phyloP scores from a whole-genome alignment of 2,797 vertebrate genomes.

The Protonibea diacanthus region DNA sequence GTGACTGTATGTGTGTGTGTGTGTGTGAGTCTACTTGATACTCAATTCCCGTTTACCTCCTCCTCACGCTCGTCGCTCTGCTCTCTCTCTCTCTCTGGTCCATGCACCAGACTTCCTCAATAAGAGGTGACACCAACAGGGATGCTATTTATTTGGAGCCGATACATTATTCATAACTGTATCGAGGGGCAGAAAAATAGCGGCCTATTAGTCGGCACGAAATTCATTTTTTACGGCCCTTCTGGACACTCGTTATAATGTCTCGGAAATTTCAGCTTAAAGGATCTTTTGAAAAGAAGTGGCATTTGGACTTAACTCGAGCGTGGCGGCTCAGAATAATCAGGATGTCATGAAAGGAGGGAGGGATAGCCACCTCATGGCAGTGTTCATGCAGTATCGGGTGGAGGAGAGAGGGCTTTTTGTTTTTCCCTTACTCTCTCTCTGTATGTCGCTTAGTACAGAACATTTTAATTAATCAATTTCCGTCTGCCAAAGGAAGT shows the following conservation, averaged over 20 bases:
- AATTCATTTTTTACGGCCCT: conserved; percentile 48
- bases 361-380: conserved; percentile 36
- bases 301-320: conserved; percentile 46
- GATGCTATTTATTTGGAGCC: conserved; percentile 67
- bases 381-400: conserved; percentile 11
- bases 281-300: conserved; percentile 49
- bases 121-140: conserved; percentile 69
- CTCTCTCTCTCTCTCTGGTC: conserved; percentile 42
- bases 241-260: conserved; percentile 67
- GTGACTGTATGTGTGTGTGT: conserved; percentile 26
- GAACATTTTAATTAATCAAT: conserved; percentile 21
- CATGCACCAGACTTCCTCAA: conserved; percentile 57
- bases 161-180: conserved; percentile 77
- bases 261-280: conserved; percentile 51
- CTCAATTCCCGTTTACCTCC: conserved; percentile 42
- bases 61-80: conserved; percentile 13
- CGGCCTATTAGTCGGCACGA: conserved; percentile 49
- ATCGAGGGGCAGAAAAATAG: conserved; percentile 59
- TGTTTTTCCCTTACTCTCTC: not conserved
- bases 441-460: not conserved
- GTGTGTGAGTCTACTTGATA: conserved; percentile 36
- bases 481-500: conserved; percentile 6
- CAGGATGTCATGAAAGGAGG: conserved; percentile 40
- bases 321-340: conserved; percentile 47
- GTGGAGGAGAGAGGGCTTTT: not conserved